Conservation (phyloP, 2,113 vertebrate genomes). For the Leucopternis melanops region DNA sequence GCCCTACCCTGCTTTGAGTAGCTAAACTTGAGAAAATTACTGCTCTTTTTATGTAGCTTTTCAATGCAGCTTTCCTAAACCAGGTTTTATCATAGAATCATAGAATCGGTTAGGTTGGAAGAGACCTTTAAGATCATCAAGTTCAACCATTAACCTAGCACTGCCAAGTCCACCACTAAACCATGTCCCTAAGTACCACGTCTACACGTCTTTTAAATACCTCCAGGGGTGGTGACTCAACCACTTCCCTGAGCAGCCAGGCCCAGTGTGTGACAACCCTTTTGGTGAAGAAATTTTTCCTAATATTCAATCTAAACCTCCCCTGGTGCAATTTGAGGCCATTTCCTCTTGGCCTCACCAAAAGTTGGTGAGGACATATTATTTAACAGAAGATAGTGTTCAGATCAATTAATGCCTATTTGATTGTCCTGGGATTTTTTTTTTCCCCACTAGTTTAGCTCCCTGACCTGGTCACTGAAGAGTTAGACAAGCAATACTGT, state of each 20-base stretch:
- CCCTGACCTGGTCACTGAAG: neutral
- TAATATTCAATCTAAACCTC: neutral
- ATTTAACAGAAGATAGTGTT: neutral
- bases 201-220: neutral
- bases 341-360: neutral
- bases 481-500: neutral
- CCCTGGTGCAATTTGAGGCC: neutral
- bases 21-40: neutral
- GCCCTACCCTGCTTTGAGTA: neutral
- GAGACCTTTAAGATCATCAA: neutral
- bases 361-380: neutral
- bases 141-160: neutral
- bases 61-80: neutral
- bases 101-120: neutral
- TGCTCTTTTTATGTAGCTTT: neutral
- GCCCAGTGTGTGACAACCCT: neutral
- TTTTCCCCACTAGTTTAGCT: neutral
- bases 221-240: neutral
- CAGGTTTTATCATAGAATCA: neutral
- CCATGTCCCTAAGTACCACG: neutral
- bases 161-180: neutral
- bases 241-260: neutral
- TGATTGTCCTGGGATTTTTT: neutral
- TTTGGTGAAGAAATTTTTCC: neutral
- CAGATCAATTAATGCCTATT: neutral